Evolutionary conservation across 2,113 vertebrate genomes (phyloP).

Genomic region (Cephalopterus ornatus): DNA sequence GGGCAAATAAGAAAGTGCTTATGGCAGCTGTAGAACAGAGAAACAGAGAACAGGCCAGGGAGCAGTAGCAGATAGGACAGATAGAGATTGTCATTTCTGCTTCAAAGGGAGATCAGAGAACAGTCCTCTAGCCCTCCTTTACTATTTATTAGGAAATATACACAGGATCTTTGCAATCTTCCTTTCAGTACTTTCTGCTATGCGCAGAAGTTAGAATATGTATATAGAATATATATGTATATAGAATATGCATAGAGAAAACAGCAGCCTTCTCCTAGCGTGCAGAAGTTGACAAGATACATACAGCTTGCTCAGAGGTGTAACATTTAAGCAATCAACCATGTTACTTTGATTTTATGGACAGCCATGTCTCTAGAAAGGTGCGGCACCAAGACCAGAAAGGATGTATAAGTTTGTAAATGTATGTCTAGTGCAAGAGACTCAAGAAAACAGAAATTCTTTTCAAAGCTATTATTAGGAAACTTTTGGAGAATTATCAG

Average conservation of each 20-base stretch:
- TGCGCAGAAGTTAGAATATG: neutral
- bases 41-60: neutral
- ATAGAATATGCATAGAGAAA: neutral
- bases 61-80: neutral
- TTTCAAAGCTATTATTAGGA: neutral
- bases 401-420: neutral
- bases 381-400: neutral
- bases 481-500: neutral
- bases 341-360: neutral
- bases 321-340: neutral
- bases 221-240: no score
- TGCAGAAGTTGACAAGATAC: neutral
- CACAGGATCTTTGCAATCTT: neutral
- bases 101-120: neutral
- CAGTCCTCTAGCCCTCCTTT: neutral
- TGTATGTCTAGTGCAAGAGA: accelerated
- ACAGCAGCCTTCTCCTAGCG: neutral
- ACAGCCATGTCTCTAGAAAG: neutral
- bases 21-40: neutral
- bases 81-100: neutral
- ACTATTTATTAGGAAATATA: neutral
- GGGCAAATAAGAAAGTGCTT: neutral
- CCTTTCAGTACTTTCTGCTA: neutral
- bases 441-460: neutral
- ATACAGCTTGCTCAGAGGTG: neutral